Percentiles rank a stretch among this genome's conserved stretches.
Conservation (phyloP, 2,797 vertebrate genomes). For the Cynopterus sphinx region DNA sequence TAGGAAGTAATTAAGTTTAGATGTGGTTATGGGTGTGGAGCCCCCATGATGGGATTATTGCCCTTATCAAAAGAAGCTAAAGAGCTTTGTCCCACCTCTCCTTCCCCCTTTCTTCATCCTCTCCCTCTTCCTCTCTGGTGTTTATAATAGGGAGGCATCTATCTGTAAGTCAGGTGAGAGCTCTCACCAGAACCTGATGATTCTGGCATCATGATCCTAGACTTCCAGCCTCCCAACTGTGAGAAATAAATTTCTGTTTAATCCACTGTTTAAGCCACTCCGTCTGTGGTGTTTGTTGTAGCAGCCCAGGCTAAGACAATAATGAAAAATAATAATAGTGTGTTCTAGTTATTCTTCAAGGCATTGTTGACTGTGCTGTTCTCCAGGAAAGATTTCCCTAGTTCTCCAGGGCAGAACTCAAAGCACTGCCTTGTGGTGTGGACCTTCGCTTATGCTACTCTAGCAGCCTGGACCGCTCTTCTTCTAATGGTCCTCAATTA, state of each 20-base stretch:
- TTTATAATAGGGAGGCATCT: background rate
- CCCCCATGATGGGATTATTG: background rate
- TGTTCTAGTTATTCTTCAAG: background rate
- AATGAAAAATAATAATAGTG: background rate
- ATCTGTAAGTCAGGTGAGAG: background rate
- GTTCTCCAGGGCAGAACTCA: background rate
- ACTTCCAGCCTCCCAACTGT: background rate
- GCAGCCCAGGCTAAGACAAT: background rate
- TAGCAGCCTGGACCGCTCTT: background rate
- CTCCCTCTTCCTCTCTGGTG: no score
- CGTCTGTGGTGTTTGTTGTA: background rate
- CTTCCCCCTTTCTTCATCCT: no score
- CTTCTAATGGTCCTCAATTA: background rate
- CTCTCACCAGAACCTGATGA: background rate
- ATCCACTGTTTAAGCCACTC: background rate
- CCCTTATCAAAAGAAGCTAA: background rate
- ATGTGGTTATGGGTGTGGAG: background rate
- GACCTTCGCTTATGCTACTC: background rate
- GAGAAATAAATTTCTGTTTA: background rate
- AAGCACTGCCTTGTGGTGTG: background rate
- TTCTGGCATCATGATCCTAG: background rate
- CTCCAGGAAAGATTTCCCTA: background rate
- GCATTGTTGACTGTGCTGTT: background rate
- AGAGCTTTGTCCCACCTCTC: background rate
- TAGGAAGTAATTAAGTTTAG: background rate